Evolutionary conservation across 2,113 vertebrate genomes (phyloP).

Genomic region (Tychaedon coryphoeus): DNA sequence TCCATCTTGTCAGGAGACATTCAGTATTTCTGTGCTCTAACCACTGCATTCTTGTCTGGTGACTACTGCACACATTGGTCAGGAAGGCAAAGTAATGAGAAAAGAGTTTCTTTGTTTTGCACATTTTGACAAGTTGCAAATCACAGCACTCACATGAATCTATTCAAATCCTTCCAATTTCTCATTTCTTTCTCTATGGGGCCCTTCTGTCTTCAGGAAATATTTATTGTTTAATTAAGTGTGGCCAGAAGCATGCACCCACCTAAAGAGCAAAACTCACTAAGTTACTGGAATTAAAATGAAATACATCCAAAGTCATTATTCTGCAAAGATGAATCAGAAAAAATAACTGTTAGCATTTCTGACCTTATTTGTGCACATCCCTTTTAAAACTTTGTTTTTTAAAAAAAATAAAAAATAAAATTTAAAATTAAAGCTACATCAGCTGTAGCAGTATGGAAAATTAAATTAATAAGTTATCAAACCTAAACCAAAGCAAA

Average conservation of each 20-base stretch:
- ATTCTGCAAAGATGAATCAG: neutral
- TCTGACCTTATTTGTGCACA: neutral
- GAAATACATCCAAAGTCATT: neutral
- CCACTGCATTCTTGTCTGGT: neutral
- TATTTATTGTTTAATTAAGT: neutral
- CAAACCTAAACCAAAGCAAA: neutral
- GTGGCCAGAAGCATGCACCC: neutral
- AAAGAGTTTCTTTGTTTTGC: neutral
- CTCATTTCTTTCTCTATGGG: neutral
- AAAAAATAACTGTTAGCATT: neutral
- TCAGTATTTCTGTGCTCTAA: neutral
- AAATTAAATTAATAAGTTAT: neutral
- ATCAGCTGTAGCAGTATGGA: neutral
- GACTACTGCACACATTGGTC: neutral
- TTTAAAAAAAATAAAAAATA: neutral
- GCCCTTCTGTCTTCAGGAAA: neutral
- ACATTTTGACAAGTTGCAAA: neutral
- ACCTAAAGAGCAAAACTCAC: rapidly evolving
- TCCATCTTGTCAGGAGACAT: neutral
- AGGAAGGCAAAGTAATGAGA: neutral
- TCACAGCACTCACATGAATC: neutral
- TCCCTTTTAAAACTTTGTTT: neutral
- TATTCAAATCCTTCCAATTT: neutral
- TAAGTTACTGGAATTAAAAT: neutral
- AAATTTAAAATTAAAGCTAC: neutral